Base-by-base conservation (phyloP, 2,797 vertebrate genomes). In the Echeneis naucrates region DNA sequence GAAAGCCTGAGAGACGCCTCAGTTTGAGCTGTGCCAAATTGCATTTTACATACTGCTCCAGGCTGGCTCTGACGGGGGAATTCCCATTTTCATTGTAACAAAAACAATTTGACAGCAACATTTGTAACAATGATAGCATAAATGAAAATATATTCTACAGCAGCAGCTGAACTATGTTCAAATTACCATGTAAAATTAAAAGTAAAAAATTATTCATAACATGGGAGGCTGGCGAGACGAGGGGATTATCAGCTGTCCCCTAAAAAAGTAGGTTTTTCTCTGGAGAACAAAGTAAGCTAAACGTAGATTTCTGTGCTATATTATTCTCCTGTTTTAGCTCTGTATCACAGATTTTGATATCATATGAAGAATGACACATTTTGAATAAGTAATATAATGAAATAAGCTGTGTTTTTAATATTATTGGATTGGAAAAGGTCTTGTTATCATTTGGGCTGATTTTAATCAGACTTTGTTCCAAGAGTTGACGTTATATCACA, bases 221-320 rank as follows among this genome's bases (percentile, higher is more conserved):
- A 57, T 12, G 38, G 57, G 51, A 61, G 61, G 70, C 87, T 91
- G 90, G 75, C 89, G 90, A 91, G 92, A 92, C 1, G 72, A 62
- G 37, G 70, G 88, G 87, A 90, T 91, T 85, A 91, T 55, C 9
- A 17, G 56, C 24, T 6, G 51, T 62, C 79, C 74, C 33, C 30
- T 60, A 59, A 54, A 84, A 83, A 77, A 81, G 32, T 68, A 64
- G 32, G 72, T 75, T 62, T 38, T 63, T 69, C 54, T 44, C 32
- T 62, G 52, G 30, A 65, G 61, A 76, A 77, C 45, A 63, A 62
- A 68, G 42, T 40, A 53, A 75, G 74, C 53, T 80, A 66, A 50
- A 21, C 32, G 48, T 38, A 58, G 8, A 50, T 68, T 59, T 63
- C 32, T 59, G 14, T 35, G 50, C 44, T 47, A 8, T 56, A 68